Evolutionary conservation across 2,113 vertebrate genomes (phyloP), one percentile per base, ranked within the genome.

Genomic region (Sterrhoptilus dennistouni): DNA sequence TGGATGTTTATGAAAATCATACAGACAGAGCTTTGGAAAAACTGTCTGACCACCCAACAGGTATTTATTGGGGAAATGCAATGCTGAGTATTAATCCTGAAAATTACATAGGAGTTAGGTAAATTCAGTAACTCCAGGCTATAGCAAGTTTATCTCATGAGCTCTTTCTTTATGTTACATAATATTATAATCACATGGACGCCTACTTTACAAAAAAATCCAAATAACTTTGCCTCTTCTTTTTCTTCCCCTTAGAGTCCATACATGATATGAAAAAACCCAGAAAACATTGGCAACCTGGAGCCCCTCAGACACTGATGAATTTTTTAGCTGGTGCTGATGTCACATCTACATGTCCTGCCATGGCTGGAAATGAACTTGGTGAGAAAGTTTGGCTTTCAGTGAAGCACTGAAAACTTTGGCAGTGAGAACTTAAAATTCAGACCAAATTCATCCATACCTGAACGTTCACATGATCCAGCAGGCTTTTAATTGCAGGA

Each of bases 251-350:
- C 36, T 21, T 57, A 92, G 93, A 84, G 24, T 64, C 13, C 38
- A n/a, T 9, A 69, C 85, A 38, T 28, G 65, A 45, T 60, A 86
- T 86, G 8, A 59, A 76, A 65, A 89, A 66, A 57, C 76, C 66
- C 83, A 98, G 98, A 87, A 97, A 95, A 69, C 97, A 93, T 7
- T 99, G 99, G 99, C 96, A 96, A 49, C 69, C 86, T 40, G 95
- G 87, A 88, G 87, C 83, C 5, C 98, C 98, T 29, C 93, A 97
- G 78, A 98, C 98, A 40, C 97, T 99, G 23, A 88, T 99, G 91
- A 97, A 97, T 2, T 97, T 97, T 28, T 97, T 99, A 61, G 96
- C 97, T 9, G 81, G 76, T 8, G 96, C 98, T 69, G 94, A 98
- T 3, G 24, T 98, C 65, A 97, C 96, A 64, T 98, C 98, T 7